phyloP scores from a whole-genome alignment of 2,113 vertebrate species.

The Recurvirostra avosetta region DNA sequence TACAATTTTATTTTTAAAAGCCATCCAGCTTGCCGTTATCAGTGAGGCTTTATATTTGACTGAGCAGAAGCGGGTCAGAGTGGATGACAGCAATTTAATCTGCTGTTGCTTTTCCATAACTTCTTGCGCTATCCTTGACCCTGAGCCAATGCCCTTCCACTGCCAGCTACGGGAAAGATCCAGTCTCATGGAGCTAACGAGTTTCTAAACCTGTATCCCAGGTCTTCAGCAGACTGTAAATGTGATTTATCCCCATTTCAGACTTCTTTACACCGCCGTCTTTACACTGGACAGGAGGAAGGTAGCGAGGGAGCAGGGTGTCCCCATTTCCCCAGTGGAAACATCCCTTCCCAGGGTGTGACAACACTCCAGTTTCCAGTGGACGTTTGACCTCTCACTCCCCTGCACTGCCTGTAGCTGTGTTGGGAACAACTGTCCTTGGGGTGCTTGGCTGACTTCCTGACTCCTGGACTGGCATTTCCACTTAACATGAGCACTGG shows the following conservation, averaged over 20 bases:
- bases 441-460: not conserved
- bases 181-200: not conserved
- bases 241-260: not conserved
- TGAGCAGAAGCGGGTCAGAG: not conserved
- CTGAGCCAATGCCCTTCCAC: not conserved
- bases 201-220: not conserved
- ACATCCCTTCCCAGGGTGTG: not conserved
- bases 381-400: not conserved
- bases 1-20: not conserved
- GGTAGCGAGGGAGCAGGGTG: fast-evolving
- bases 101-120: not conserved
- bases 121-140: not conserved
- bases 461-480: not conserved
- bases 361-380: not conserved
- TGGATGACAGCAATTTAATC: not conserved
- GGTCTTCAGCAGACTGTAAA: not conserved
- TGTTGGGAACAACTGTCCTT: not conserved
- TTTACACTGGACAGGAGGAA: not conserved
- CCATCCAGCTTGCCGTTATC: not conserved
- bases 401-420: not conserved
- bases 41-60: not conserved
- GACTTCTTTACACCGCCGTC: not conserved
- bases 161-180: not conserved
- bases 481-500: not conserved
- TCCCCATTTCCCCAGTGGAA: not conserved